Base-by-base conservation (phyloP, 2,888 invertebrate species). In the Cerceris ruficornis region DNA sequence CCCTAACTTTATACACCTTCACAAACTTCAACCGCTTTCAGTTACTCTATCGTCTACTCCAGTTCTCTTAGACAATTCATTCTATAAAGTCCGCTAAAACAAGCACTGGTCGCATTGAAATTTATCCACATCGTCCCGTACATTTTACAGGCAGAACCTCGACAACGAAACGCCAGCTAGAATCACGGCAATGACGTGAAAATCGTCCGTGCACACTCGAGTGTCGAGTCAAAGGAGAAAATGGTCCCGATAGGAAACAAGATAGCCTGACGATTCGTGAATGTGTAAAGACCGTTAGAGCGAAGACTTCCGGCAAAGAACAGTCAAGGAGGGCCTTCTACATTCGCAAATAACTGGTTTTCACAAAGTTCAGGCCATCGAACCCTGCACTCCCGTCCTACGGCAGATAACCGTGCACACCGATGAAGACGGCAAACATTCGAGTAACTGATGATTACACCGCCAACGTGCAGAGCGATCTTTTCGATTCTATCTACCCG, bases 321-420 rank as follows among this genome's bases (percentile, higher is more conserved):
- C 71, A 75, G 72, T 61, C 65, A 59, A 52, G 55, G 67, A 71
- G 80, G 83, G 75, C 83, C 75, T 64, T 69, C 46, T 57, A 68
- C 74, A 70, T 81, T 85, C 81, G 74, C 81, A 86, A 85, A 86
- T 87, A 86, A 87, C 86, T 86, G 86, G 86, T 87, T 87, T 86
- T 85, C 85, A 64, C 81, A 60, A 82, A 86, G 80, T 82, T 61
- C 83, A 85, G 87, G 86, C 64, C 86, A 71, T 85, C 82, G 87
- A 86, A 84, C 86, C 69, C 78, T 57, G 73, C 41, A 59, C 65
- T 69, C 80, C 70, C 82, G 79, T 78, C 81, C 83, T 79, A 69
- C 67, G 73, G 69, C 62, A 64, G 73, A 80, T 70, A 65, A 57
- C 70, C 58, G 73, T 61, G 59, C 60, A 14, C 69, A 61, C 75